A percentile compares a stretch with the other conserved stretches of the same genome.
These are phyloP conservation scores for Sinocyclocheilus rhinocerous DNA, from an alignment of 2,113 vertebrate species.

Conservation along the genomic window DNA sequence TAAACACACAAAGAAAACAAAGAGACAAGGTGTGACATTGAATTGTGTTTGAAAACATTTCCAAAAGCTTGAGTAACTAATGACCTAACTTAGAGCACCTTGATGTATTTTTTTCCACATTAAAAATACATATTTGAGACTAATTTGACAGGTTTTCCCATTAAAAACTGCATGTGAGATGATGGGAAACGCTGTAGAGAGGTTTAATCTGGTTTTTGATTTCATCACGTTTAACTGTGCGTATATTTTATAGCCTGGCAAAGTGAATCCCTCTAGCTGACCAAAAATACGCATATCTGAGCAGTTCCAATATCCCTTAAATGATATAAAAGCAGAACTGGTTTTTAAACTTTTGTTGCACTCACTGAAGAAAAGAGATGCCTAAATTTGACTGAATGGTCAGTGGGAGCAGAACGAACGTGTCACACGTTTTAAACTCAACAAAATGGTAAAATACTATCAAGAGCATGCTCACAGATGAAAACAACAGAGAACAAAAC, in stretches of 20 bases:
- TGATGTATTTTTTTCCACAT: slow-evolving; percentile 63
- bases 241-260: slow-evolving; percentile 45
- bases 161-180: slow-evolving; percentile 55
- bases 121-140: slow-evolving; percentile 66
- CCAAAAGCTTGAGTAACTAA: slow-evolving; percentile 57
- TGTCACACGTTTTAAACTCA: too few species aligned
- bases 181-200: slow-evolving; percentile 59
- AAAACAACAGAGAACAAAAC: too few species aligned
- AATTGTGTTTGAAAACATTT: slow-evolving; percentile 49
- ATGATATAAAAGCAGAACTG: neutral
- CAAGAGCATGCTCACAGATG: too few species aligned
- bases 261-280: slow-evolving; percentile 29
- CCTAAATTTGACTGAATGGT: neutral
- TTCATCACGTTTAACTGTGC: neutral
- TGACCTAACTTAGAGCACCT: slow-evolving; percentile 56
- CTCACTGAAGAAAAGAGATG: neutral
- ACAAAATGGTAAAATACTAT: too few species aligned
- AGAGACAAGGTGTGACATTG: slow-evolving; percentile 60
- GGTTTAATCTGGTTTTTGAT: slow-evolving; percentile 17
- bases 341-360: neutral
- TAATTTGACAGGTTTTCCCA: slow-evolving; percentile 51
- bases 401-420: too few species aligned
- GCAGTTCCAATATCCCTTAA: neutral
- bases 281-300: slow-evolving; percentile 33
- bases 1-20: slow-evolving; percentile 55